Percentiles rank a stretch among this genome's conserved stretches.
Evolutionary conservation across 92 coral and sea anemone genomes (phyloP).

Genomic region (Plumapathes pennacea): DNA sequence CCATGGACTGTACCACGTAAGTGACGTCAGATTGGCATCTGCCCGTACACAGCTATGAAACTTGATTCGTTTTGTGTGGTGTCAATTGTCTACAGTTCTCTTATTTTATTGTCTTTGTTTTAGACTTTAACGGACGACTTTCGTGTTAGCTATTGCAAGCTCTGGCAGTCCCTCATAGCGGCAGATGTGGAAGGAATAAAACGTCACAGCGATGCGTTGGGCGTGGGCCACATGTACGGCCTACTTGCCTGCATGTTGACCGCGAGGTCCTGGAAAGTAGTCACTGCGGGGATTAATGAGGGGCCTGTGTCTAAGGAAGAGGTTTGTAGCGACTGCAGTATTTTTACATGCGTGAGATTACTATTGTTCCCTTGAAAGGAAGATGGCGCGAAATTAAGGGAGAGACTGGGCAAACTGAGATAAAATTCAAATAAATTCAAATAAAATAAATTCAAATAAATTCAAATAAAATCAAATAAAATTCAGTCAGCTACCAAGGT

Average conservation of each 20-base stretch:
- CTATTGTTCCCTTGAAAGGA: too few relatives aligned
- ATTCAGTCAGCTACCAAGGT: too few relatives aligned
- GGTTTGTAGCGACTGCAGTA: constrained; percentile 53
- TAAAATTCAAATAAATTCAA: too few relatives aligned
- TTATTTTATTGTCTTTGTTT: background rate
- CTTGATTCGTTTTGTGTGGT: background rate
- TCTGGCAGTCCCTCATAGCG: constrained; percentile 92
- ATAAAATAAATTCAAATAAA: too few relatives aligned
- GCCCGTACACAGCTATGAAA: too few relatives aligned
- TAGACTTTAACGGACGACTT: constrained; percentile 81
- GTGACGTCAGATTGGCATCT: background rate
- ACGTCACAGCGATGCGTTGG: constrained; percentile 71
- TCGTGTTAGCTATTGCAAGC: constrained; percentile 89
- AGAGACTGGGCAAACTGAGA: too few relatives aligned
- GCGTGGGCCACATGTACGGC: constrained; percentile 89
- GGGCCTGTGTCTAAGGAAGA: constrained; percentile 80
- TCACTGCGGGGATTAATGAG: constrained; percentile 75
- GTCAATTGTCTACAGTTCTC: background rate
- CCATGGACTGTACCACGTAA: constrained; percentile 95
- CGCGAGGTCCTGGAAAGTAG: constrained; percentile 93
- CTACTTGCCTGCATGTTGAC: constrained; percentile 91
- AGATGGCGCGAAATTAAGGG: too few relatives aligned
- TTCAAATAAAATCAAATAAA: too few relatives aligned
- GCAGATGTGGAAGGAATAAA: constrained; percentile 91
- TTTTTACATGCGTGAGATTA: too few relatives aligned